Evolutionary conservation across 2,888 invertebrate species (phyloP), one percentile per base, ranked within the genome.

Genomic region (Trachelus iudaicus): DNA sequence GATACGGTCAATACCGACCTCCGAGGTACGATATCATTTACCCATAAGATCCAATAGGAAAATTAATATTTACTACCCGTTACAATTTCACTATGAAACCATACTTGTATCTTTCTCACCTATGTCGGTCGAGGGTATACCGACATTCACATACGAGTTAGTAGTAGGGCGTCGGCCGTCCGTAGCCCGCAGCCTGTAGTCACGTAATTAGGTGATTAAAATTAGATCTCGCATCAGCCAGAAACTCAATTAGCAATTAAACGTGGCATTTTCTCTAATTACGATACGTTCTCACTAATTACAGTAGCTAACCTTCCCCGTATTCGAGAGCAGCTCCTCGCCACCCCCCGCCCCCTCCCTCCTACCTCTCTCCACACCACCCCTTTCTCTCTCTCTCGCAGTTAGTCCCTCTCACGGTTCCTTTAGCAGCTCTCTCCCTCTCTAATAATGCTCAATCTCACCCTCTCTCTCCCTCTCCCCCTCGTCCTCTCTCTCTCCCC

Each of bases 181-280:
- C 87, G 87, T 88, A 88, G 88, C 87, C 87, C 88, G 87, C 88
- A 88, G 89, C 87, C 88, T 91, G 91, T 92, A 92, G 92, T 92
- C 92, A 92, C 92, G 93, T 93, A 93, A 93, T 93, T 93, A 93
- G 93, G 92, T 92, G 92, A 93, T 93, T 93, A 93, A 93, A 93
- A 93, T 93, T 93, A 92, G 92, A 93, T 93, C 92, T 92, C 92
- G 92, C 92, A 92, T 92, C 92, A 92, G 92, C 91, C 92, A 92
- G 92, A 92, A 93, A 93, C 92, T 93, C 93, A 93, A 93, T 93
- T 93, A 93, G 93, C 93, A 93, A 93, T 93, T 93, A 93, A 93
- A 93, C 93, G 92, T 92, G 92, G 92, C 92, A 93, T 93, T 93
- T 93, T 93, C 93, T 92, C 92, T 93, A 93, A 93, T 93, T 93